A percentile compares a stretch with the other conserved stretches of the same genome.
Conservation (phyloP, 2,797 vertebrate species). For the Labroides dimidiatus region DNA sequence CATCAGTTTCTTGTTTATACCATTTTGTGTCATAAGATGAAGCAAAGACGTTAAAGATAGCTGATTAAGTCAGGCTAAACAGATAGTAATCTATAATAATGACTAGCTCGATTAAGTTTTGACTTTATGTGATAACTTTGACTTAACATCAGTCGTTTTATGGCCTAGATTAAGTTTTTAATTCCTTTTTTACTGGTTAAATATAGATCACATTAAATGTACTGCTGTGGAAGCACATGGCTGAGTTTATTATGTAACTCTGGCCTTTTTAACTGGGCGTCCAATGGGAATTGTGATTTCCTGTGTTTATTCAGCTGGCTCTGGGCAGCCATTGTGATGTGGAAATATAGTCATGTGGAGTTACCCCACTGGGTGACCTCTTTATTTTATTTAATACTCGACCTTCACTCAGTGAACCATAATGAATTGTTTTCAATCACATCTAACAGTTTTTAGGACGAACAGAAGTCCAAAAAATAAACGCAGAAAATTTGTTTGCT, state of each 20-base stretch:
- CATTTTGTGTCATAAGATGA: too few relatives aligned
- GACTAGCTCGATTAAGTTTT: too few relatives aligned
- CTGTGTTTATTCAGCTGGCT: conserved; percentile 32
- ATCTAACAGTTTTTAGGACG: conserved; percentile 7
- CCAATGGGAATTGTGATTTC: conserved; percentile 35
- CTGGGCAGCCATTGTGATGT: conserved; percentile 10
- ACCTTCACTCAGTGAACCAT: conserved; percentile 16
- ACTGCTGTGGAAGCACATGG: background rate
- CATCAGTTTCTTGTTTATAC: too few relatives aligned
- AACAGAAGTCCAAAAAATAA: conserved; percentile 1
- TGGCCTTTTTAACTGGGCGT: background rate
- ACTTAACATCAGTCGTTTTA: too few relatives aligned
- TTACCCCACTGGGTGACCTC: background rate
- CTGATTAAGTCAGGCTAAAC: too few relatives aligned
- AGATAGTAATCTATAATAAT: too few relatives aligned
- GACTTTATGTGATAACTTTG: too few relatives aligned
- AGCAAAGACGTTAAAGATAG: too few relatives aligned
- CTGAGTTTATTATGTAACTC: background rate
- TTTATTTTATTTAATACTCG: background rate
- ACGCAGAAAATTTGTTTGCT: background rate
- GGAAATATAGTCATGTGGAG: conserved; percentile 6
- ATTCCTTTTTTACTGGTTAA: too few relatives aligned
- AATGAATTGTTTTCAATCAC: background rate
- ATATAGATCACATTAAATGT: background rate
- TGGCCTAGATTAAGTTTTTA: too few relatives aligned